Evolutionary conservation across 2,113 vertebrate genomes (phyloP), one percentile per base, ranked within the genome.

Genomic region (Odobenus rosmarus): DNA sequence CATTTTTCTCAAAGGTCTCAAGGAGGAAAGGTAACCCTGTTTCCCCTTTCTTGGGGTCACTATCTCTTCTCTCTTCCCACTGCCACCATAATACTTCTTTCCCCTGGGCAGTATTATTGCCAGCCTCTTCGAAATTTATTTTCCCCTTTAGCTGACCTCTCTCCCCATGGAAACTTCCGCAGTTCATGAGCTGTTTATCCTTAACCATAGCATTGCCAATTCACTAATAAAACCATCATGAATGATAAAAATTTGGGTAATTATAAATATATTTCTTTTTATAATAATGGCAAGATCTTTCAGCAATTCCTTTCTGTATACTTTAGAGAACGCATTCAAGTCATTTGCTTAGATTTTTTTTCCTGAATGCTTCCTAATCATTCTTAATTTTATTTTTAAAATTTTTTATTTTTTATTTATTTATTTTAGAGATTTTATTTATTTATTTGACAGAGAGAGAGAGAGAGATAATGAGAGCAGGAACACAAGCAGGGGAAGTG

Each of bases 271-370:
- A 88, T 87, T 88, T 94, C 16, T 94, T 96, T 92, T 24, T 49
- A 16, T 97, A 91, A 80, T n/a, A 24, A 19, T 86, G 26, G 15
- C 26, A 76, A 61, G 13, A 74, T 72, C 57, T 62, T 95, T 74
- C 18, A 26, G 46, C 61, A n/a, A 79, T 53, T 89, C 49, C 88
- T 16, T 86, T 93, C 92, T 16, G 61, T 51, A 62, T 71, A 76
- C 85, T 94, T 94, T 31, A 42, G 51, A 82, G 53, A 94, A 83
- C 46, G 15, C 16, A 69, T 92, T 93, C 24, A 72, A 71, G 89
- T 90, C 16, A 69, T 95, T 97, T 94, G 9, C 69, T 95, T 88
- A 42, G 61, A 53, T 59, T 26, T 86, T 77, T 92, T 93, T 83
- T 76, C 39, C 64, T 83, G 74, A 96, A 82, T 92, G n/a, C 11